Base-by-base conservation (phyloP, 2,113 vertebrate genomes). In the Osmerus eperlanus region DNA sequence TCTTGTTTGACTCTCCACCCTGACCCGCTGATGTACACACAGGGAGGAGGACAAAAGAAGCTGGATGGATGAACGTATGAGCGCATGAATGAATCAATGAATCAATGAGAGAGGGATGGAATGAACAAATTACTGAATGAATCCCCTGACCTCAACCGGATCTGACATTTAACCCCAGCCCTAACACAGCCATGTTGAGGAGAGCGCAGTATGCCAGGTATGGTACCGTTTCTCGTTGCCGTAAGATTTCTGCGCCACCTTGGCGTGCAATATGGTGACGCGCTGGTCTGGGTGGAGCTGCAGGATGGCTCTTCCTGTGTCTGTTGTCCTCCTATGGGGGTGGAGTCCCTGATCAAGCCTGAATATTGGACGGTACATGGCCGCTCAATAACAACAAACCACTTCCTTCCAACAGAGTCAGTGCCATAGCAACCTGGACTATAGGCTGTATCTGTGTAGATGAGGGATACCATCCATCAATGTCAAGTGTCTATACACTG, bases 1-100 rank as follows among this genome's bases (percentile, higher is more conserved):
- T 92, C 91, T 47, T 95, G 90, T 82, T 93, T 95, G 78, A 94
- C 61, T 77, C 91, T 96, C 96, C 96, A 98, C 69, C 96, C 95
- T 0, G 87, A 89, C 3, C 96, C 96, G 0, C 90, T 87, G 78
- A 99, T 91, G 86, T 96, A 97, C 74, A 98, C 95, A 54, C 96
- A 98, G 5, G 97, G 97, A 16, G 96, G 97, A 13, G 97, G 97
- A 1, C 96, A 98, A 91, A 98, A 98, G 86, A 99, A 99, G 86
- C 96, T 98, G 85, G 0, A 11, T 71, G 32, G 12, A 64, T 64
- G 16, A 6, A 47, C 41, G 36, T 6, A 41, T 41, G 36, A 41
- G 8, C 36, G 41, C 7, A 47, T 36, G 5, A 28, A 36, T 0
- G 32, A 36, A 36, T 36, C 32, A 56, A 56, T 56, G 16, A 56